A percentile compares a stretch with the other conserved stretches of the same genome.
Evolutionary conservation across 2,888 invertebrate species (phyloP).

Genomic region (Luperina testacea): DNA sequence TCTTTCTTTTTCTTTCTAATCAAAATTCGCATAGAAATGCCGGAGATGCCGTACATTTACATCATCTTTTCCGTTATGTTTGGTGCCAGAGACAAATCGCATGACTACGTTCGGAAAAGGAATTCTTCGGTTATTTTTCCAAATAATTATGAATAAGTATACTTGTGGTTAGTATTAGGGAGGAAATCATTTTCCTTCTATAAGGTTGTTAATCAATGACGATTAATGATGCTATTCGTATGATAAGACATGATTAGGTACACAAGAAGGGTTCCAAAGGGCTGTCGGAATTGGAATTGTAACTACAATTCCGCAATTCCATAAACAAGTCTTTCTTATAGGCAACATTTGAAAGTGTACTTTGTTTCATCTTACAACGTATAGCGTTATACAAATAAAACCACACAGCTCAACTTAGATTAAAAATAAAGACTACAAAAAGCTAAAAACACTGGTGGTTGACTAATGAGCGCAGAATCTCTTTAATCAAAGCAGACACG

Average conservation of each 20-base stretch:
- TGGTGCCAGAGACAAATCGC: too few relatives aligned
- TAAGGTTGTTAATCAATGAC: not conserved
- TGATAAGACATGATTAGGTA: not conserved
- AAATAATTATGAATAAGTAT: not conserved
- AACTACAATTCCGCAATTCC: not conserved
- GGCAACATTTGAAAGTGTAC: not conserved
- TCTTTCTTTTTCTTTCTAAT: too few relatives aligned
- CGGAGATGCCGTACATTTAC: too few relatives aligned
- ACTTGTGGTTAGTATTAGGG: not conserved
- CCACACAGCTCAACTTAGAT: not conserved
- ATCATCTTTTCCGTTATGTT: too few relatives aligned
- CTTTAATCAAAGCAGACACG: conserved; percentile 38
- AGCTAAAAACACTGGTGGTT: not conserved
- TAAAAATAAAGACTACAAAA: conserved; percentile 4
- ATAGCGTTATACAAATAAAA: not conserved
- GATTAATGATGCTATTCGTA: not conserved
- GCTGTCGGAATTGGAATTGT: not conserved
- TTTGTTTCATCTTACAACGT: not conserved
- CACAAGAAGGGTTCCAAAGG: not conserved
- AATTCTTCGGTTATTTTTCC: not conserved
- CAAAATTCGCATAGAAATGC: too few relatives aligned
- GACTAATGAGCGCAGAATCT: conserved; percentile 18
- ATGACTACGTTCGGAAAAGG: too few relatives aligned
- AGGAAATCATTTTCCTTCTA: not conserved
- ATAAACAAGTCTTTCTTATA: not conserved